Base-by-base conservation (phyloP, 2,797 vertebrate genomes). In the Alosa sapidissima region DNA sequence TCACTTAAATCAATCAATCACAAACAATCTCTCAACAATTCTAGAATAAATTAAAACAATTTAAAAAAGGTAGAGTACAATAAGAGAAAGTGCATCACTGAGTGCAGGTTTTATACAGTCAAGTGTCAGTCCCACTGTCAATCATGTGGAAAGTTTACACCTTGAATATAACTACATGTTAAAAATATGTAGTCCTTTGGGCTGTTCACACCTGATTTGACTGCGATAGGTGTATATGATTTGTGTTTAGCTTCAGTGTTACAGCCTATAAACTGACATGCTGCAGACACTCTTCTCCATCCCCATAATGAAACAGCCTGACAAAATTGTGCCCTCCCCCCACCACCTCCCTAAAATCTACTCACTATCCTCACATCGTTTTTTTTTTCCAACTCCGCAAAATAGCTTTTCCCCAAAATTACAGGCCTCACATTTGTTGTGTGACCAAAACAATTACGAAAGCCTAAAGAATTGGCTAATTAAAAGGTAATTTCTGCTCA, bases 371-470 rank as follows among this genome's bases (percentile, higher is more conserved):
- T 84, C 41, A 48, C 45, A 21, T 55, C 54, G 78, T 86, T 88
- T 0, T 88, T 94, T 95, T 93, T 96, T 95, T 95, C 93, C 93
- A 93, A 94, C 41, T 84, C 95, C 92, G 84, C 65, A 95, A 96
- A 97, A 97, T 96, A 89, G 91, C 90, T 91, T 92, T 90, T 88
- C 60, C 41, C 36, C 72, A 24, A 96, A 96, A 97, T 94, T 94
- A 96, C 92, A 91, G 95, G 93, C 95, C 90, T 94, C 48, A 93
- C 95, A 93, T 94, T 95, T 92, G 92, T 92, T 93, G 94, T 86
- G 92, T 94, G 92, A 95, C 95, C 95, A 95, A 97, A 97, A 97
- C 96, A 97, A 96, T 97, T 96, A 96, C 95, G 94, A 93, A 88
- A 95, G 95, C 93, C 94, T 95, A 96, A 96, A 95, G 95, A 96